phyloP scores from a whole-genome alignment of 64 coral and sea anemone genomes.

The Astreopora myriophthalma region DNA sequence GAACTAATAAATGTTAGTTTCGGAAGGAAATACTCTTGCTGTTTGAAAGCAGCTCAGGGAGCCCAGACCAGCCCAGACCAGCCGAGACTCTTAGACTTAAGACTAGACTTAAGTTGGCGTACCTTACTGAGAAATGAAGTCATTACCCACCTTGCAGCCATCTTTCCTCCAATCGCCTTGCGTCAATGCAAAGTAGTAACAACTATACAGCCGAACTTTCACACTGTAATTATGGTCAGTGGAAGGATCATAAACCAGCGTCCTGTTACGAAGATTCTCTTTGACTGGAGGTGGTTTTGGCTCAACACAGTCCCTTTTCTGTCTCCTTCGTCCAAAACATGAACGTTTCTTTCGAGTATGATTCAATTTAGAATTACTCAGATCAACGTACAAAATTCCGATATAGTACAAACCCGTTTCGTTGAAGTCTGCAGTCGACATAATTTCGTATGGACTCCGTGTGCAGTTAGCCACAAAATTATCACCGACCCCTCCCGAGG shows the following conservation, averaged over 20 bases:
- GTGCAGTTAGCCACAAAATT: neutral
- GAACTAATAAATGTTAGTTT: too few relatives aligned
- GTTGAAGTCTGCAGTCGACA: conserved; percentile 9
- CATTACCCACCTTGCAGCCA: conserved; percentile 1
- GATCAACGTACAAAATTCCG: neutral
- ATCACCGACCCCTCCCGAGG: neutral
- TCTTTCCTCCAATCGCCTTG: conserved; percentile 12
- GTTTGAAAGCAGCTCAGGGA: too few relatives aligned
- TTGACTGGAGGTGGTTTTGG: conserved; percentile 28
- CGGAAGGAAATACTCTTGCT: too few relatives aligned
- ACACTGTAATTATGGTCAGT: conserved; percentile 12
- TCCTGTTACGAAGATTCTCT: neutral
- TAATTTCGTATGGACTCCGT: conserved; percentile 2
- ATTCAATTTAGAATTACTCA: neutral
- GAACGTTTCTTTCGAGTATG: neutral
- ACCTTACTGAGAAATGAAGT: neutral
- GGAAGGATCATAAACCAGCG: neutral
- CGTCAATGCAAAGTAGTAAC: conserved; percentile 18
- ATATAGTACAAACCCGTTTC: neutral
- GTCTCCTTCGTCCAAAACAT: conserved; percentile 4
- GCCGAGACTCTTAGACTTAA: too few relatives aligned
- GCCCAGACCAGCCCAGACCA: too few relatives aligned
- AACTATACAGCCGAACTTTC: conserved; percentile 8
- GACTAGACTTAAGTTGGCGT: too few relatives aligned
- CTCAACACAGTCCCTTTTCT: conserved; percentile 27